Conservation (phyloP, 2,113 vertebrate species). For the Boleophthalmus pectinirostris region DNA sequence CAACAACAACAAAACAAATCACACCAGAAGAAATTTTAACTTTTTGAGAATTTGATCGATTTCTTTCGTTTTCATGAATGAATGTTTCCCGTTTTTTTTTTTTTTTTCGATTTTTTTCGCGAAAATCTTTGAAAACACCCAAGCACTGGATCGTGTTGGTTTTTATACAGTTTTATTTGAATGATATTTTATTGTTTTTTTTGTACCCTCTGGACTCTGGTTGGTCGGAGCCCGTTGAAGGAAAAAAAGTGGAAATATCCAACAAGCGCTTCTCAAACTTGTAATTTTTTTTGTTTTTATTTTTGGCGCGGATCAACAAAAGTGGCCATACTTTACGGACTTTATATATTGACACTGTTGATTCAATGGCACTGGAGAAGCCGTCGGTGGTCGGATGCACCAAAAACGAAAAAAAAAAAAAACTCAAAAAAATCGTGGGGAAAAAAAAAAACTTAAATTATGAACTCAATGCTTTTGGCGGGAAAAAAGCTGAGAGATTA, state of each 20-base stretch:
- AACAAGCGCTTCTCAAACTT: conserved; percentile 83
- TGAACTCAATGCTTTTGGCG: conserved; percentile 73
- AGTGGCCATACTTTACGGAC: conserved; percentile 77
- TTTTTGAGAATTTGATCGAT: conserved; percentile 84
- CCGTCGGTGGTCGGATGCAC: conserved; percentile 88
- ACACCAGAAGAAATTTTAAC: conserved; percentile 84
- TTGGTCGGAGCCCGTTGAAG: conserved; percentile 87
- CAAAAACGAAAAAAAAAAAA: conserved; percentile 69
- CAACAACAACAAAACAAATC: too few relatives aligned
- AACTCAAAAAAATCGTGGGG: conserved; percentile 2
- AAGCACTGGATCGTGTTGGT: conserved; percentile 89
- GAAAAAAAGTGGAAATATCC: conserved; percentile 84
- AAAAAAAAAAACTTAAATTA: conserved; percentile 74
- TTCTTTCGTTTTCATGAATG: conserved; percentile 85
- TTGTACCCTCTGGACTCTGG: conserved; percentile 88
- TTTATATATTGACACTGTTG: conserved; percentile 71
- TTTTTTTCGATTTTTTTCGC: conserved; percentile 85
- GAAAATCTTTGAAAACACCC: conserved; percentile 89
- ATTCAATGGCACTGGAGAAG: conserved; percentile 77
- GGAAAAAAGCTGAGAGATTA: conserved; percentile 89
- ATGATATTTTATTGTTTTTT: conserved; percentile 74
- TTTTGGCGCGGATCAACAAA: conserved; percentile 69
- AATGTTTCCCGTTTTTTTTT: conserved; percentile 87
- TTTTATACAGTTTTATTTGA: conserved; percentile 81
- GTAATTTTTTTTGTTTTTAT: conserved; percentile 17